These are phyloP conservation scores for Tapirus terrestris DNA, from an alignment of 2,113 vertebrate genomes.

Conservation along the genomic window DNA sequence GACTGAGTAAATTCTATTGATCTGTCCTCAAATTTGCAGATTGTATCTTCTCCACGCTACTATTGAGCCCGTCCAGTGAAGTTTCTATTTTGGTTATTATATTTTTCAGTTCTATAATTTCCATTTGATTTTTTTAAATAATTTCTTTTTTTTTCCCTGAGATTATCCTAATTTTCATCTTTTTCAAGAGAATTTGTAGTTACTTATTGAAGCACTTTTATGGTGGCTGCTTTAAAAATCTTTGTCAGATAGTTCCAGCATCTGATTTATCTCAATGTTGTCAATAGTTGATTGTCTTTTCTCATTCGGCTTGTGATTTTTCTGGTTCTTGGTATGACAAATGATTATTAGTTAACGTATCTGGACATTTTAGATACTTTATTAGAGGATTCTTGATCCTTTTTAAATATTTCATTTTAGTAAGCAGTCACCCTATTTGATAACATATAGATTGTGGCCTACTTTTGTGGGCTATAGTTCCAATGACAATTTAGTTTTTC, in stretches of 20 bases:
- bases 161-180: background rate
- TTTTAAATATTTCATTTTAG: background rate
- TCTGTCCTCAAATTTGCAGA: conserved; percentile 24
- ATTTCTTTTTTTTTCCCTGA: background rate
- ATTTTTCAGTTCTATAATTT: background rate
- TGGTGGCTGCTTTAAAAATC: background rate
- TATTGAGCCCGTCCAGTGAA: background rate
- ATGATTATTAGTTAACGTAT: background rate
- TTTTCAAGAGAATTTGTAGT: background rate
- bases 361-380: background rate
- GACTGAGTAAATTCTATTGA: background rate
- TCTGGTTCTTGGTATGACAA: background rate
- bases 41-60: background rate
- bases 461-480: background rate
- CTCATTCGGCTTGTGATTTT: background rate
- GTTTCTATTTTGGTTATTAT: background rate
- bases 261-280: background rate
- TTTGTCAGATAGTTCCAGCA: background rate
- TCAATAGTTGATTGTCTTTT: background rate
- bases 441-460: background rate
- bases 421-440: background rate
- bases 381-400: background rate
- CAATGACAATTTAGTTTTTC: background rate
- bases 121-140: background rate
- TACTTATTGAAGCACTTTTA: background rate